Evolutionary conservation across 2,888 invertebrate genomes (phyloP), one percentile per base, ranked within the genome.

Genomic region (Imbricaverruca yamaguchii): DNA sequence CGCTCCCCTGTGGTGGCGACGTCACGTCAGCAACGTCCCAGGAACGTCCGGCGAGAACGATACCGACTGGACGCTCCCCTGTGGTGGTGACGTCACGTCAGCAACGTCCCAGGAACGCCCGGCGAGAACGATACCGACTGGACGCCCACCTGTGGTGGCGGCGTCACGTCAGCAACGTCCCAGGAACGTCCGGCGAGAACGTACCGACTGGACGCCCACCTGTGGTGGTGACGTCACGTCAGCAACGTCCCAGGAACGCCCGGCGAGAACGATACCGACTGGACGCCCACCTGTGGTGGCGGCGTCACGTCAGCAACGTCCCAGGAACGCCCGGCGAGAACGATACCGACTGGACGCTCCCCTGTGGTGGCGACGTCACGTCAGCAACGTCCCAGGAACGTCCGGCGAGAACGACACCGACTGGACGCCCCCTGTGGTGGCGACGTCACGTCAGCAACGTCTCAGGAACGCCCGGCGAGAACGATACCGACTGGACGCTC

Each of bases 91-190:
- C 39, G 4, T 39, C 39, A 4, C 39, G 39, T 39, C 39, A 39
- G 4, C 39, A 4, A 39, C 39, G 39, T 39, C 39, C 39, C 39
- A 39, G 4, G 4, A 1, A 39, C 95, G 87, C 93, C 93, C 0
- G 91, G 90, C 65, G 95, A 93, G 89, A 95, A 95, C 81, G 93
- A 91, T 80, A 93, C 91, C 85, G 93, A 93, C 86, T 95, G 95
- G 0, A 93, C 93, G 21, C 86, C 83, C 88, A 95, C 95, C 94
- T 94, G 86, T 12, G 86, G 59, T 39, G 39, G 4, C 4, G 39
- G 4, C 39, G 4, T 39, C 39, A 4, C 39, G 39, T 39, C 39
- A 39, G 4, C 39, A 4, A 39, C 39, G 39, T 39, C 39, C 39
- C 39, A 39, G 4, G 4, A 1, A 39, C 95, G 87, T 93, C 93